phyloP scores from a whole-genome alignment of 2,113 vertebrate species.

The Ranitomeya variabilis region DNA sequence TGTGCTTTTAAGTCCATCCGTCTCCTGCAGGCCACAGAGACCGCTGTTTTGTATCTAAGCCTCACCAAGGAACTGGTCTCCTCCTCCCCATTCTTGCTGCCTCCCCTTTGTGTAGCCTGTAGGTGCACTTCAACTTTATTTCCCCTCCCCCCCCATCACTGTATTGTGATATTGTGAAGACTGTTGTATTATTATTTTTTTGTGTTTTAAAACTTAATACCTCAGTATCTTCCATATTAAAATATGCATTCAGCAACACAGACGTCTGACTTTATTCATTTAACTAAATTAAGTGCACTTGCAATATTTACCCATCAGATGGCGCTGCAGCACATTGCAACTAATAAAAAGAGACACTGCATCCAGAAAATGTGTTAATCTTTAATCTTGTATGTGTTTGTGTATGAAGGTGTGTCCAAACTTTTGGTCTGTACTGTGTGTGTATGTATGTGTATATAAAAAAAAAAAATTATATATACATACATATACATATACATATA shows the following conservation, averaged over 20 bases:
- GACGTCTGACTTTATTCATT: neutral
- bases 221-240: constrained; percentile 59
- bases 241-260: constrained; percentile 39
- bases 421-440: rapidly evolving
- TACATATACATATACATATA: too few relatives aligned
- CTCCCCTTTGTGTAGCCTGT: neutral
- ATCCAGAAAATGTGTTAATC: too few relatives aligned
- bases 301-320: neutral
- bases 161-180: constrained; percentile 22
- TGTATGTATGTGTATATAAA: too few relatives aligned
- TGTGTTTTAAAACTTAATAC: constrained; percentile 53
- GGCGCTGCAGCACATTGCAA: neutral
- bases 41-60: too few relatives aligned
- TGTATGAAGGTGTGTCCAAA: too few relatives aligned
- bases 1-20: neutral
- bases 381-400: too few relatives aligned
- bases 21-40: neutral
- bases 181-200: constrained; percentile 19
- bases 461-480: too few relatives aligned
- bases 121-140: neutral
- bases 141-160: neutral
- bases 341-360: neutral
- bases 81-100: neutral
- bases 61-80: neutral
- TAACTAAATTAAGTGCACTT: neutral